Percentiles rank a stretch among this genome's conserved stretches.
Conservation (phyloP, 1,140 invertebrate species). For the Halesus radiatus region DNA sequence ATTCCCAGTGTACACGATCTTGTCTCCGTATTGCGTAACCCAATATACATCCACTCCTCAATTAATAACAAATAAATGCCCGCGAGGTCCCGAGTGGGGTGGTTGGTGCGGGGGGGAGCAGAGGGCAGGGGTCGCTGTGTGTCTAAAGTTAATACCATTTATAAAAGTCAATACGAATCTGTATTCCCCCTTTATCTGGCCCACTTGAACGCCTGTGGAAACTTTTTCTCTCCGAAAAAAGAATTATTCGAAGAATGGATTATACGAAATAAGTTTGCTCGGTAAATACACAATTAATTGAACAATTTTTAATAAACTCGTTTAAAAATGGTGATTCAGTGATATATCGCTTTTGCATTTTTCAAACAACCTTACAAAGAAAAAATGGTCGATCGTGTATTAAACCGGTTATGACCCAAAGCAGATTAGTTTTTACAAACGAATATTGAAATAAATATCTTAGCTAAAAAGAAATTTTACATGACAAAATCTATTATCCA, state of each 20-base stretch:
- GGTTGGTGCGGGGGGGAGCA: neutral
- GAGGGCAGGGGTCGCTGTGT: conserved; percentile 5
- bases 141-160: conserved; percentile 53
- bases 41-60: conserved; percentile 9
- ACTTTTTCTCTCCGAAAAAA: neutral
- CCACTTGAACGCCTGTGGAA: neutral
- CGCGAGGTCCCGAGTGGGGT: neutral
- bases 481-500: too few species aligned
- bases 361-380: too few species aligned
- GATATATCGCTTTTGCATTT: too few species aligned
- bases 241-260: neutral
- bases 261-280: too few species aligned
- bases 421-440: too few species aligned
- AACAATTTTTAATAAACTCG: too few species aligned
- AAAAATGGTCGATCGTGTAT: too few species aligned
- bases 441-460: too few species aligned
- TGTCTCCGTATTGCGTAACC: conserved; percentile 3
- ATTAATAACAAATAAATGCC: conserved; percentile 22
- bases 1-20: neutral
- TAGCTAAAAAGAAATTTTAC: too few species aligned
- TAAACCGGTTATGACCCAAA: too few species aligned
- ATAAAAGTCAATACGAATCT: conserved; percentile 54
- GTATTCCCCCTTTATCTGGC: conserved; percentile 19
- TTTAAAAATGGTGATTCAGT: too few species aligned
- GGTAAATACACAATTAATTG: too few species aligned